Conservation (phyloP, 64 coral and sea anemone species). For the Porites australiensis region DNA sequence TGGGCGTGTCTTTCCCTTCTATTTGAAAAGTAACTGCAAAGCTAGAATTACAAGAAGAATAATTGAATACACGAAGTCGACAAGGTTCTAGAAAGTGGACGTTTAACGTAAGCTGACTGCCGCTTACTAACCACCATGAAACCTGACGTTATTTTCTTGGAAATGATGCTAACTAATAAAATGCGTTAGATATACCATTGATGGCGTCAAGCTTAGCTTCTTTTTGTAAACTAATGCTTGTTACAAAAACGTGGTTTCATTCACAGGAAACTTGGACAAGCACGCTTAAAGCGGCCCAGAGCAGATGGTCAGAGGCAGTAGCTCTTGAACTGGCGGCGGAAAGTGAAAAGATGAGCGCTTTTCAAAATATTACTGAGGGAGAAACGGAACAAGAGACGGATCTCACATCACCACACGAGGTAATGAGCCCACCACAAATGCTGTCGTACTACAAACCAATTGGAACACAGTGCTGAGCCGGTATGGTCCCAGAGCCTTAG, state of each 20-base stretch:
- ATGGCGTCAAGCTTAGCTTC: too few species aligned
- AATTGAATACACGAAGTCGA: too few species aligned
- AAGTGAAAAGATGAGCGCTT: slow-evolving; percentile 58
- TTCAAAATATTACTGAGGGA: slow-evolving; percentile 23
- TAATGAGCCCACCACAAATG: slow-evolving; percentile 58
- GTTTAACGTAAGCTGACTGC: too few species aligned
- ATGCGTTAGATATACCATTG: too few species aligned
- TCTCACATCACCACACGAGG: slow-evolving; percentile 24
- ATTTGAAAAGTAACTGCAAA: too few species aligned
- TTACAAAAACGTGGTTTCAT: not conserved
- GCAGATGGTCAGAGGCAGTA: slow-evolving; percentile 88
- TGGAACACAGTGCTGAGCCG: slow-evolving; percentile 74
- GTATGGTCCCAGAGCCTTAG: too few species aligned
- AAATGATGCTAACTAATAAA: too few species aligned
- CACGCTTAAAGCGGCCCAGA: slow-evolving; percentile 81
- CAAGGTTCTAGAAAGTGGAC: too few species aligned
- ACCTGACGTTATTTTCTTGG: too few species aligned
- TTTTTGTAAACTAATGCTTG: not conserved
- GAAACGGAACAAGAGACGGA: slow-evolving; percentile 31
- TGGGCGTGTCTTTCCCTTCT: too few species aligned
- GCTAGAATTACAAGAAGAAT: too few species aligned
- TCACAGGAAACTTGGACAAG: slow-evolving; percentile 89
- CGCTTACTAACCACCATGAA: too few species aligned
- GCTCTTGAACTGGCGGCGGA: slow-evolving; percentile 80
- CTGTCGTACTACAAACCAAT: slow-evolving; percentile 86